Conservation (phyloP, 2,888 invertebrate genomes). For the Leucozona laternaria region DNA sequence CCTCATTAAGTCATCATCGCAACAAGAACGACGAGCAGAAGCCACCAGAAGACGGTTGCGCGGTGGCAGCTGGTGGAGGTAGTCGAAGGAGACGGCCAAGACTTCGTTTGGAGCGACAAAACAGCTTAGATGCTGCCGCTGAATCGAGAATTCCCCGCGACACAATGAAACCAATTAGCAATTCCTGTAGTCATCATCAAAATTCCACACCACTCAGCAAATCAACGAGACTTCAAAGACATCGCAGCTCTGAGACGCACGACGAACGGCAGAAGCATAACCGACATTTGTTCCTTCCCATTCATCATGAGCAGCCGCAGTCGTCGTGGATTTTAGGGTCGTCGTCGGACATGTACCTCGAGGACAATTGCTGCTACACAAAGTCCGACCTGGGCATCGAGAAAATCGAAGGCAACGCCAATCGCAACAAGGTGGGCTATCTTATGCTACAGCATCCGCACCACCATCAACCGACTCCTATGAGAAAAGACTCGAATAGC, state of each 20-base stretch:
- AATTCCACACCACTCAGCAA: conserved; percentile 72
- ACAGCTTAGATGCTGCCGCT: conserved; percentile 80
- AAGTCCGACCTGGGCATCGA: conserved; percentile 84
- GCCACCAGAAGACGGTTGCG: conserved; percentile 79
- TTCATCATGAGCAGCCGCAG: conserved; percentile 80
- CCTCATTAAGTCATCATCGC: conserved; percentile 75
- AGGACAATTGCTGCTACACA: conserved; percentile 82
- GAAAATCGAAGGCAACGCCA: conserved; percentile 77
- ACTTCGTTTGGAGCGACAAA: conserved; percentile 81
- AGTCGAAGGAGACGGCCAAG: conserved; percentile 79
- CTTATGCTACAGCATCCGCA: conserved; percentile 76
- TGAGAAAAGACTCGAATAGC: conserved; percentile 86
- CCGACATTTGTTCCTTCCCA: conserved; percentile 79
- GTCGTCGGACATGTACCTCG: conserved; percentile 83
- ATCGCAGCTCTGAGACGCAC: conserved; percentile 83
- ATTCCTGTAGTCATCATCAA: conserved; percentile 57
- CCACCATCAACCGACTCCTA: conserved; percentile 82
- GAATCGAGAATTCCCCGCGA: conserved; percentile 76
- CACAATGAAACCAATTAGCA: conserved; percentile 76
- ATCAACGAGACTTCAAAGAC: conserved; percentile 81
- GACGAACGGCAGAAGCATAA: conserved; percentile 82
- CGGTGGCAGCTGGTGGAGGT: background rate
- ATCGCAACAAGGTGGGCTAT: conserved; percentile 68
- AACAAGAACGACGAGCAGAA: conserved; percentile 78
- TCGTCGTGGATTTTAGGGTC: conserved; percentile 78